These are phyloP conservation scores for Drosophila formosana DNA, from an alignment of 2,888 invertebrate genomes.

Conservation along the genomic window DNA sequence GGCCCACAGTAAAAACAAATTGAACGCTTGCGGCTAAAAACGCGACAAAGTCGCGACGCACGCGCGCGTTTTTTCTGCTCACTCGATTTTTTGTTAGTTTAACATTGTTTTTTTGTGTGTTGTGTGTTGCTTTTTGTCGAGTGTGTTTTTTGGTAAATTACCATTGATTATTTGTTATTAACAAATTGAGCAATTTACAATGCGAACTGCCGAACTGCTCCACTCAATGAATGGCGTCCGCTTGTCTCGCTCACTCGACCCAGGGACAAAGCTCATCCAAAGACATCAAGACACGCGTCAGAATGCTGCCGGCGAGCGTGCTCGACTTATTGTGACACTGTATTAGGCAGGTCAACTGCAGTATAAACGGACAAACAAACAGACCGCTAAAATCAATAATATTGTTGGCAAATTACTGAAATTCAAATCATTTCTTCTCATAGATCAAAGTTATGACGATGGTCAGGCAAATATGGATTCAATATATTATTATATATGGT, in stretches of 20 bases:
- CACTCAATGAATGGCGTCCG: slow-evolving; percentile 4
- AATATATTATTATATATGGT: no score
- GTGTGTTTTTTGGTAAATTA: slow-evolving; percentile 43
- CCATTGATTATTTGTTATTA: slow-evolving; percentile 53
- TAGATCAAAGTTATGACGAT: no score
- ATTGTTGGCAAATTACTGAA: no score
- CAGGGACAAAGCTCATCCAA: slow-evolving; percentile 13
- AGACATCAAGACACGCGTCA: not conserved
- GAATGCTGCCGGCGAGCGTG: not conserved
- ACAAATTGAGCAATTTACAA: slow-evolving; percentile 58
- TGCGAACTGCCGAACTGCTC: not conserved
- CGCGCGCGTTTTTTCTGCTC: slow-evolving; percentile 19
- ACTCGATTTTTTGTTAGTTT: slow-evolving; percentile 7
- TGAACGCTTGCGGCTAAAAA: slow-evolving; percentile 45
- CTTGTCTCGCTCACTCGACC: not conserved
- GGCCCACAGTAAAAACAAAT: slow-evolving; percentile 19
- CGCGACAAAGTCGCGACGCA: slow-evolving; percentile 27
- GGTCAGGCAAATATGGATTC: no score
- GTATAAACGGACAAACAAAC: not conserved
- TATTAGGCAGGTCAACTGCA: not conserved
- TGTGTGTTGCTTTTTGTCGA: slow-evolving; percentile 13
- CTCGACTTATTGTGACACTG: not conserved
- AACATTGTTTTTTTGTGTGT: slow-evolving; percentile 2
- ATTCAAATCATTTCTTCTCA: no score
- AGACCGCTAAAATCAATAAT: not conserved